phyloP scores from a whole-genome alignment of 2,888 invertebrate genomes.

The Salpingus planirostris region DNA sequence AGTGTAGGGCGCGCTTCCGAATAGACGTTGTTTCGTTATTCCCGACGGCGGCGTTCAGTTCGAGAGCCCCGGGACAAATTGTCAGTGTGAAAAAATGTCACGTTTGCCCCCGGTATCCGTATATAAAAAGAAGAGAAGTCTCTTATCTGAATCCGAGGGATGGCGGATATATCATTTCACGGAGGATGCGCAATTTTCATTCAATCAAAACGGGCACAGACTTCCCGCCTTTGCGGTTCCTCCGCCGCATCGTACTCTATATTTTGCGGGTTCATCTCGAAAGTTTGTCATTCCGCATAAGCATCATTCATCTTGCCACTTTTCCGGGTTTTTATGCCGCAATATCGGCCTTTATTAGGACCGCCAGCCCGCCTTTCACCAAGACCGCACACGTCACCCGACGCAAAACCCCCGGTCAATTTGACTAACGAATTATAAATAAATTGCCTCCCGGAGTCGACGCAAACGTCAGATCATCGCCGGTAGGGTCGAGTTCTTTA shows the following conservation, averaged over 20 bases:
- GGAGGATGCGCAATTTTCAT: conserved; percentile 37
- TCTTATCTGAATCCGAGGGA: conserved; percentile 33
- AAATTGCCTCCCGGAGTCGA: no score
- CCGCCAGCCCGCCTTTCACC: no score
- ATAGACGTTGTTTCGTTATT: conserved; percentile 20
- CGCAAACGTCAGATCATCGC: conserved; percentile 11
- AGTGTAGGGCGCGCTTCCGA: no score
- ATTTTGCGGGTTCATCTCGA: conserved; percentile 21
- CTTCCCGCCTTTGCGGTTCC: conserved; percentile 27
- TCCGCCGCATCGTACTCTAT: conserved; percentile 20
- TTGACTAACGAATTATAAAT: conserved; percentile 2
- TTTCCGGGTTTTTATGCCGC: no score
- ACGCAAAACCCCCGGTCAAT: no score
- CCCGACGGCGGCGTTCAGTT: conserved; percentile 13
- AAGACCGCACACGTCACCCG: no score
- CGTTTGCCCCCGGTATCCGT: conserved; percentile 22
- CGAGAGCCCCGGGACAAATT: conserved; percentile 25
- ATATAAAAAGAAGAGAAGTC: conserved; percentile 25
- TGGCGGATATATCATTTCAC: conserved; percentile 38
- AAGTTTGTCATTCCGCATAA: conserved; percentile 26
- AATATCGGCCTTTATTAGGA: conserved; percentile 1
- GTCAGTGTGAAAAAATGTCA: conserved; percentile 31
- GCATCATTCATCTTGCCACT: conserved; percentile 24
- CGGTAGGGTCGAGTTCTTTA: conserved; percentile 16
- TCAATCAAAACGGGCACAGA: conserved; percentile 33